Conservation (phyloP, 2,888 invertebrate species). For the Drosophila neotestacea region DNA sequence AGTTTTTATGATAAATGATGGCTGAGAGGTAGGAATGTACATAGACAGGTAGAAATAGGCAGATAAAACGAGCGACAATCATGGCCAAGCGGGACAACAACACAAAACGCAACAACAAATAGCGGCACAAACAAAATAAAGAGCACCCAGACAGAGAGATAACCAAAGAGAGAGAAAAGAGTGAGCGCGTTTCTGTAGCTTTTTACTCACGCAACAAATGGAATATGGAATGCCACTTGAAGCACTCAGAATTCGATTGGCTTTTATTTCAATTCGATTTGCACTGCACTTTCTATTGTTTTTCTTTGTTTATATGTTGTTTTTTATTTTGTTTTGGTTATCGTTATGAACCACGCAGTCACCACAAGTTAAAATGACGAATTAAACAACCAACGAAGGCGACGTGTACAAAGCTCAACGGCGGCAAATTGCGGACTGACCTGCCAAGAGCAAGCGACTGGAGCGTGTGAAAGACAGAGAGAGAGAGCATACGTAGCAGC, state of each 20-base stretch:
- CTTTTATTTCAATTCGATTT: slow-evolving; percentile 32
- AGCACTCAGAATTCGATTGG: slow-evolving; percentile 35
- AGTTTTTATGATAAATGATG: slow-evolving; percentile 49
- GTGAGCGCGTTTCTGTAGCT: slow-evolving; percentile 22
- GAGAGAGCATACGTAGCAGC: slow-evolving; percentile 28
- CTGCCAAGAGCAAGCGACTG: slow-evolving; percentile 35
- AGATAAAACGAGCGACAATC: slow-evolving; percentile 49
- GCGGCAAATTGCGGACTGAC: slow-evolving; percentile 56
- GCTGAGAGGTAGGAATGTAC: slow-evolving; percentile 22
- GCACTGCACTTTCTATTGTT: slow-evolving; percentile 38
- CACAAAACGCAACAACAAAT: slow-evolving; percentile 22
- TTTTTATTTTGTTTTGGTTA: background rate
- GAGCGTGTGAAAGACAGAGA: slow-evolving; percentile 32
- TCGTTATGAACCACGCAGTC: slow-evolving; percentile 16
- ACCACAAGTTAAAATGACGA: slow-evolving; percentile 35
- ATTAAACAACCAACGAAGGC: slow-evolving; percentile 25
- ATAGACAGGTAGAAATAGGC: slow-evolving; percentile 50
- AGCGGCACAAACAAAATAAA: slow-evolving; percentile 44
- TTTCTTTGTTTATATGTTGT: slow-evolving; percentile 7
- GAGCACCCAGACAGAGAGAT: slow-evolving; percentile 26
- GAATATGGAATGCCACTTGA: slow-evolving; percentile 53
- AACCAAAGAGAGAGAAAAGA: slow-evolving; percentile 14
- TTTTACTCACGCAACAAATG: slow-evolving; percentile 67
- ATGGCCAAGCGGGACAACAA: slow-evolving; percentile 46
- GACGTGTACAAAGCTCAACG: slow-evolving; percentile 65